Base-by-base conservation (phyloP, 2,113 vertebrate genomes). In the Cricetomys ansorgei region DNA sequence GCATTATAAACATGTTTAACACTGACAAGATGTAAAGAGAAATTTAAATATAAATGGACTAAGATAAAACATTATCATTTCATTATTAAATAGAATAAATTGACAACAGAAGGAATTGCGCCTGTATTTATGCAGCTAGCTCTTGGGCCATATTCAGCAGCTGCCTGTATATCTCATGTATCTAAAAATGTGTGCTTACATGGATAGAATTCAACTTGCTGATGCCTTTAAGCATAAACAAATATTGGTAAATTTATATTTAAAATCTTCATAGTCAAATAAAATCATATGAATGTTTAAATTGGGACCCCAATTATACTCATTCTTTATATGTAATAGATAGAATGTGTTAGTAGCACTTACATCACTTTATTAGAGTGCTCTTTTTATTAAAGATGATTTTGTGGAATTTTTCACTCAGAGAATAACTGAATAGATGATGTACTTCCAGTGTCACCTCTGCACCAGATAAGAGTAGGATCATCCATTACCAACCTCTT, bases 221-320 rank as follows among this genome's bases (percentile, higher is more conserved):
- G 72, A 48, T 86, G 72, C 65, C 67, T 86, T 55, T 77, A 77
- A 95, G 72, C 59, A 73, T 72, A 92, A 81, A 92, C 21, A 80
- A 93, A 96, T 77, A 70, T 19, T 48, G 72, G 7, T n/a, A 72
- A 69, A 64, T 94, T 89, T 89, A 55, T 76, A 62, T 31, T 31
- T 83, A 69, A 84, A 93, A 69, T 91, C 9, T 94, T 62, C 88
- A 43, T 2, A 79, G 55, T 7, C 13, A n/a, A 72, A 67, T 62
- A 81, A 84, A 83, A 91, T 64, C 2, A 53, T 87, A 45, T 67
- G 15, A 70, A 43, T 92, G 4, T 83, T 94, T 84, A 94, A 92
- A 92, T 57, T 43, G 70, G 84, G 11, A 9, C 1, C 37, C 37
- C 29, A 57, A 31, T 94, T 75, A 57, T 2, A 92, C 21, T 88